Percentiles rank a stretch among this genome's conserved stretches.
Conservation (phyloP, 1,140 invertebrate species). For the Drosophila rhopaloa region DNA sequence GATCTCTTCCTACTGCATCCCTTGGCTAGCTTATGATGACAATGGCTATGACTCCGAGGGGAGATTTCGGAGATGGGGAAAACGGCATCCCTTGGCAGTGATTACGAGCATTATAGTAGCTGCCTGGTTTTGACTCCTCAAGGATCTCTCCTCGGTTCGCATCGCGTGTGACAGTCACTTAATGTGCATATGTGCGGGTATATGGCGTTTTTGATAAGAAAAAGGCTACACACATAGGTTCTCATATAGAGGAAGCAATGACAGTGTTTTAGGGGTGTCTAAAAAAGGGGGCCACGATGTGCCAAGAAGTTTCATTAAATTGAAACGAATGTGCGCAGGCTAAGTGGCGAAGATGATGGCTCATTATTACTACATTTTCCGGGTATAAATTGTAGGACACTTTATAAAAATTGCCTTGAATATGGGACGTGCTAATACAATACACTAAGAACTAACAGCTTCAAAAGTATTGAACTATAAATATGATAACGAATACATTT, state of each 20-base stretch:
- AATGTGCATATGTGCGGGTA: conserved; percentile 45
- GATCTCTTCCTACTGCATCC: conserved; percentile 17
- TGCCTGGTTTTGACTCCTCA: conserved; percentile 57
- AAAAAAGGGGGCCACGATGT: conserved; percentile 10
- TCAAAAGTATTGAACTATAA: too few species aligned
- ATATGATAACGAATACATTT: too few species aligned
- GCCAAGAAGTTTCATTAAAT: conserved; percentile 39
- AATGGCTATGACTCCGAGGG: conserved; percentile 40
- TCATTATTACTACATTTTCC: conserved; percentile 23
- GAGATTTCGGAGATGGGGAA: conserved; percentile 10
- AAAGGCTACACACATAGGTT: background rate
- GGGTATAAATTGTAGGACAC: background rate
- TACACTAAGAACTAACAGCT: background rate
- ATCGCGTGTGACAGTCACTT: conserved; percentile 46
- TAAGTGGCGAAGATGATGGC: conserved; percentile 26
- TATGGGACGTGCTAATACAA: too few species aligned
- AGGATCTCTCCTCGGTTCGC: conserved; percentile 36
- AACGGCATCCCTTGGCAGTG: conserved; percentile 54
- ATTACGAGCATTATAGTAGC: conserved; percentile 54
- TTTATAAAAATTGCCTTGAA: background rate
- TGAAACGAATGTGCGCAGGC: conserved; percentile 16
- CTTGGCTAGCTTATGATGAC: conserved; percentile 51
- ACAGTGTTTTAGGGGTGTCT: conserved; percentile 16
- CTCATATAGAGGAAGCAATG: conserved; percentile 22
- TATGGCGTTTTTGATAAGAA: conserved; percentile 40